These are phyloP conservation scores for Apodemia duryi DNA, from an alignment of 2,888 invertebrate species.

Conservation along the genomic window DNA sequence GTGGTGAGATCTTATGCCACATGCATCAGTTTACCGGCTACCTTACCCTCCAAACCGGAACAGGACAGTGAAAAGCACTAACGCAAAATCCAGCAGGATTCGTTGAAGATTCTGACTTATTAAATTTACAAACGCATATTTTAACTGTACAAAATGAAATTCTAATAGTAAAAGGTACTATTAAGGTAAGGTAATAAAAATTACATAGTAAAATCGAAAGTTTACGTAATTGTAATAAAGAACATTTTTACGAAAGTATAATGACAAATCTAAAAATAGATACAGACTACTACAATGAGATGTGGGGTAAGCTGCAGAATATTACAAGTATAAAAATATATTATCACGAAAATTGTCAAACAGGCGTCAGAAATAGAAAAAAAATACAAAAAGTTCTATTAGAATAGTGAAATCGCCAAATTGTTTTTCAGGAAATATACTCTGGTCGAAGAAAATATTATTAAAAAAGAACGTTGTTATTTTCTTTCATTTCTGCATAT, in stretches of 20 bases:
- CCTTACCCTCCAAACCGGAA: no score
- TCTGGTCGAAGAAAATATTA: background rate
- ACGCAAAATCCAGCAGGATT: no score
- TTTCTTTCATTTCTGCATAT: background rate
- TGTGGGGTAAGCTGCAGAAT: background rate
- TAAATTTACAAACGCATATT: no score
- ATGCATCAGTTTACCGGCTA: no score
- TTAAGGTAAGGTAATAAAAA: no score
- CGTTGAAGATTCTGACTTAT: no score
- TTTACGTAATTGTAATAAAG: background rate
- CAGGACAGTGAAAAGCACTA: no score
- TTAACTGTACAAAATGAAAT: no score
- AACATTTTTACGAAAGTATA: background rate
- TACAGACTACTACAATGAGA: background rate
- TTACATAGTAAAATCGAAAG: background rate
- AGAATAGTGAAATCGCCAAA: background rate
- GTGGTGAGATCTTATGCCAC: no score
- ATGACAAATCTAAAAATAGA: background rate
- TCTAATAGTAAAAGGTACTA: no score
- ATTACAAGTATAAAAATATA: background rate
- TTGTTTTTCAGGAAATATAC: constrained; percentile 2
- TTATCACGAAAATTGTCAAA: background rate
- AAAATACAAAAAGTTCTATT: background rate
- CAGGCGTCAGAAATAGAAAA: background rate
- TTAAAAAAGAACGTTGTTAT: background rate